Evolutionary conservation across 2,888 invertebrate species (phyloP).

Genomic region (Erpobdella octoculata): DNA sequence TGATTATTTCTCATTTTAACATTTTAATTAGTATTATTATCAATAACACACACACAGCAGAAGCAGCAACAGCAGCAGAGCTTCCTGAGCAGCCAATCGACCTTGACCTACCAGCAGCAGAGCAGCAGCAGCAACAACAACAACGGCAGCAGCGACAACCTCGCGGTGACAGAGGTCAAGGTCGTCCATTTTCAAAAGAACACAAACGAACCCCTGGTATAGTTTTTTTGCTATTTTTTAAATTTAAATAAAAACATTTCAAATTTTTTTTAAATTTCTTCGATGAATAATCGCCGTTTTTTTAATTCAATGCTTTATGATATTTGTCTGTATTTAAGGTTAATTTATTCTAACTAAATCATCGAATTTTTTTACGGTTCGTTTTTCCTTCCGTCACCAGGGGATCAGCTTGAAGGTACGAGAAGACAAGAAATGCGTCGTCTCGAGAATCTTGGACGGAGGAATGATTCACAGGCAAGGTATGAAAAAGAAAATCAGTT

Average conservation of each 20-base stretch:
- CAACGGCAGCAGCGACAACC: slow-evolving; percentile 54
- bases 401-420: slow-evolving; percentile 77
- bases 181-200: slow-evolving; percentile 99
- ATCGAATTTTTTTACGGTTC: not conserved
- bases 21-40: not conserved
- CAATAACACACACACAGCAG: not conserved
- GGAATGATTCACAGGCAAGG: slow-evolving; percentile 92
- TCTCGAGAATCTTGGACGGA: slow-evolving; percentile 94
- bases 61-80: not conserved
- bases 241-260: not conserved
- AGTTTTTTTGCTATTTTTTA: not conserved
- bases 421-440: slow-evolving; percentile 90
- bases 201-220: slow-evolving; percentile 97
- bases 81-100: not conserved
- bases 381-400: slow-evolving; percentile 27
- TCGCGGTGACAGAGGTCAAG: slow-evolving; percentile 84
- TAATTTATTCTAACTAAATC: not conserved
- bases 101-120: not conserved
- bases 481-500: too few relatives aligned
- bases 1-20: not conserved
- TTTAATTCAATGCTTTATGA: not conserved
- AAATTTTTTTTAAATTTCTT: not conserved
- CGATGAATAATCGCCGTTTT: not conserved
- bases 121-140: slow-evolving; percentile 7
- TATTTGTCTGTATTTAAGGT: not conserved